These are phyloP conservation scores for Dryocosmus kuriphilus DNA, from an alignment of 2,888 invertebrate species.

Conservation along the genomic window DNA sequence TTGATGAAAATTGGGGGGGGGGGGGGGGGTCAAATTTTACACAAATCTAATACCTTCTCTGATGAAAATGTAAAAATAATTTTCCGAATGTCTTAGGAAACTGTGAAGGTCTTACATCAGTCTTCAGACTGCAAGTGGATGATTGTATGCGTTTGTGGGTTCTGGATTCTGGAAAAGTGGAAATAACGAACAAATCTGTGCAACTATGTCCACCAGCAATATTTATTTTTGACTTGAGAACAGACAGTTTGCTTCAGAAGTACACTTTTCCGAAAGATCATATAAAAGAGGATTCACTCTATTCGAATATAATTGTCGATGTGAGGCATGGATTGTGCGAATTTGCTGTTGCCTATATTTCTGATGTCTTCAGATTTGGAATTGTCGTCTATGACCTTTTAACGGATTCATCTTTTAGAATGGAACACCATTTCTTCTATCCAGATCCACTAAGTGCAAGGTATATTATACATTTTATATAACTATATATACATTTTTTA, in stretches of 20 bases:
- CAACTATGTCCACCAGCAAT: constrained; percentile 87
- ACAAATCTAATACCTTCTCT: too few species aligned
- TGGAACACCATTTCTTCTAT: constrained; percentile 85
- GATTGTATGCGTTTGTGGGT: constrained; percentile 89
- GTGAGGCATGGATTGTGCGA: constrained; percentile 81
- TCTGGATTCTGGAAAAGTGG: constrained; percentile 88
- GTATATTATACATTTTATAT: too few species aligned
- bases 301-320: constrained; percentile 84
- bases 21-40: too few species aligned
- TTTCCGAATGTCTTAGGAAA: constrained; percentile 74
- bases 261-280: constrained; percentile 84
- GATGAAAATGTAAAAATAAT: too few species aligned
- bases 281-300: constrained; percentile 84
- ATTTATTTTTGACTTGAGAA: constrained; percentile 85
- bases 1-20: too few species aligned
- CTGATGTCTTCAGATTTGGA: constrained; percentile 86
- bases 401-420: constrained; percentile 82
- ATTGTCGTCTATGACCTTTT: constrained; percentile 82
- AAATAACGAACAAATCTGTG: constrained; percentile 82
- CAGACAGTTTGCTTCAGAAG: constrained; percentile 82
- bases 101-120: constrained; percentile 86
- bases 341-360: constrained; percentile 83
- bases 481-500: too few species aligned
- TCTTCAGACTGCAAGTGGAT: constrained; percentile 87
- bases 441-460: constrained; percentile 86